Evolutionary conservation across 2,888 invertebrate genomes (phyloP).

Genomic region (Drosophila rellima): DNA sequence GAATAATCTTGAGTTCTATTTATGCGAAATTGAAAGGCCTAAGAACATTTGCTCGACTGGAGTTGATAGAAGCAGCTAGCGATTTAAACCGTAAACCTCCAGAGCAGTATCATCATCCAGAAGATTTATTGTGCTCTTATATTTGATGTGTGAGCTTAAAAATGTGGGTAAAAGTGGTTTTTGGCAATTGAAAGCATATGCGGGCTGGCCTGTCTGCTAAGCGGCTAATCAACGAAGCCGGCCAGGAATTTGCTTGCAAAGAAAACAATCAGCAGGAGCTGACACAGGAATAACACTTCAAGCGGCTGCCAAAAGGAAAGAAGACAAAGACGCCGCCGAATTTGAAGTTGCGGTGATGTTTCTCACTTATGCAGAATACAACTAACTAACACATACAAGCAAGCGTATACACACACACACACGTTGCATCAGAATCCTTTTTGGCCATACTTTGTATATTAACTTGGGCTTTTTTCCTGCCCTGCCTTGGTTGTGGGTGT

Average conservation of each 20-base stretch:
- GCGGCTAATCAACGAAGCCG: constrained; percentile 69
- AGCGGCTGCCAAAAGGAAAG: constrained; percentile 55
- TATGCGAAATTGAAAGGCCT: background rate
- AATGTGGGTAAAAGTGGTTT: constrained; percentile 59
- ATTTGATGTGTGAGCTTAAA: constrained; percentile 22
- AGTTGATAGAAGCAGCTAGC: background rate
- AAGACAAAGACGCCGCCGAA: constrained; percentile 52
- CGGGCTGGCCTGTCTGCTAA: constrained; percentile 54
- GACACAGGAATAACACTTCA: background rate
- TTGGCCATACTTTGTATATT: constrained; percentile 56
- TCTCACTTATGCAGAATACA: constrained; percentile 61
- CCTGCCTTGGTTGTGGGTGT: constrained; percentile 25
- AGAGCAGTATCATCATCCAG: constrained; percentile 48
- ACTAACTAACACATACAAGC: constrained; percentile 55
- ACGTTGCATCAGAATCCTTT: constrained; percentile 68
- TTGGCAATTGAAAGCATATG: constrained; percentile 77
- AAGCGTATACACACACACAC: constrained; percentile 34
- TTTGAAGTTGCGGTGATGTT: constrained; percentile 52
- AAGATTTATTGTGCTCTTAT: constrained; percentile 6
- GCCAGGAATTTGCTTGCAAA: constrained; percentile 66
- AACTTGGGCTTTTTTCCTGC: constrained; percentile 51
- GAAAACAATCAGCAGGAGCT: constrained; percentile 41
- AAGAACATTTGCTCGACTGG: background rate
- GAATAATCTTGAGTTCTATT: background rate
- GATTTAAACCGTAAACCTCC: constrained; percentile 58